Evolutionary conservation across 2,797 vertebrate species (phyloP), one percentile per base, ranked within the genome.

Genomic region (Pseudomugil gertrudae): DNA sequence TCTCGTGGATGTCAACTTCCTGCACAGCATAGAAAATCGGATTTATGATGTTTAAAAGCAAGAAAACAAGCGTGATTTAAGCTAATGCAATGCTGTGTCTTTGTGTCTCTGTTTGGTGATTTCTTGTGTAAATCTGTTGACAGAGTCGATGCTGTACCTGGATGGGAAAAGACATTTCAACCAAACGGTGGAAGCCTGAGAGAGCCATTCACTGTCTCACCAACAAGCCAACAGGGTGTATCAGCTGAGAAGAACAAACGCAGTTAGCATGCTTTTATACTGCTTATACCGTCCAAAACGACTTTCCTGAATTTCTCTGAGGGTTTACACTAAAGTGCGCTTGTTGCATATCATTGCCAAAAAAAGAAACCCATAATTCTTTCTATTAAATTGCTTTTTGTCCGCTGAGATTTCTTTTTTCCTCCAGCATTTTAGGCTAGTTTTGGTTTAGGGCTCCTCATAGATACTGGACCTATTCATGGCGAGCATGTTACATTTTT

Each of bases 131-230:
- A 2, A 23, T 23, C n/a, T 47, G n/a, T 13, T 84, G 81, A 74
- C 93, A 99, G 97, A 99, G 85, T 98, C 97, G 56, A 99, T 99
- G 97, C 81, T 99, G 66, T 99, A 96, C 83, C 93, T 99, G 89
- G 97, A 99, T 32, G 97, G 98, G 63, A 96, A 96, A 79, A 93
- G 98, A 78, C 98, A 99, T 90, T 98, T 98, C 21, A 86, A 93
- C 77, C 86, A 93, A 78, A 90, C 90, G 0, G 84, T 93, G 83
- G 92, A 78, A 6, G 38, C 32, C 45, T 91, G 84, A 91, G 26
- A 1, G 1, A 69, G 57, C 59, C 67, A 67, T 51, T 36, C 27
- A 48, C n/a, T 23, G 11, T 48, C 45, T 23, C 8, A 63, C 29
- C 15, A 9, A 45, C 53, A 27, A 10, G 36, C 27, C 55, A 15